A percentile compares a stretch with the other conserved stretches of the same genome.
Conservation (phyloP, 2,797 vertebrate species). For the Esox masquinongy region DNA sequence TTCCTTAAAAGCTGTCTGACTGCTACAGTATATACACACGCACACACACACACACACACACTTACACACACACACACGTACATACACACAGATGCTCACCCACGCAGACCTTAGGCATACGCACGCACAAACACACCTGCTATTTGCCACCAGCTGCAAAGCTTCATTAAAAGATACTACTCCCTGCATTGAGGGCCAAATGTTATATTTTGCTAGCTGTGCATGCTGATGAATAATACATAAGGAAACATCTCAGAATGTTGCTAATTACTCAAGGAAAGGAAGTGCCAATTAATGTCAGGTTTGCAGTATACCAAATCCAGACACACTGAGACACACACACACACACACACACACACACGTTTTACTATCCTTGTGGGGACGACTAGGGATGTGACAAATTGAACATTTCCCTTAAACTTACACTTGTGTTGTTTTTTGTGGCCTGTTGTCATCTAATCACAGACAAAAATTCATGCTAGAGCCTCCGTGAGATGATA, state of each 20-base stretch:
- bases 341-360: neutral
- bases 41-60: constrained; percentile 15
- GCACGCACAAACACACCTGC: constrained; percentile 28
- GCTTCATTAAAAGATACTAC: constrained; percentile 45
- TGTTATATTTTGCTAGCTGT: constrained; percentile 37
- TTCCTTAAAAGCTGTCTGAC: constrained; percentile 46
- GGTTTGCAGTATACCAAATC: neutral
- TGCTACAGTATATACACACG: constrained; percentile 23
- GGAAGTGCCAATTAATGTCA: neutral
- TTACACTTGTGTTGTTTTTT: too few species aligned
- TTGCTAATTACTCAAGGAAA: constrained; percentile 31
- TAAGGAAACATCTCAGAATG: constrained; percentile 25
- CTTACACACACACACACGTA: constrained; percentile 11
- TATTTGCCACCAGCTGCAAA: constrained; percentile 43
- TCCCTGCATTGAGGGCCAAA: constrained; percentile 35
- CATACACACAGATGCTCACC: constrained; percentile 28
- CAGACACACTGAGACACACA: neutral
- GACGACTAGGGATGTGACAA: too few species aligned
- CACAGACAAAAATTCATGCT: too few species aligned
- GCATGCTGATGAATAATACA: constrained; percentile 31
- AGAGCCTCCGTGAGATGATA: too few species aligned
- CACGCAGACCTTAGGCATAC: constrained; percentile 16
- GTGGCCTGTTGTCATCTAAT: too few species aligned
- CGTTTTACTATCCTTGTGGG: too few species aligned
- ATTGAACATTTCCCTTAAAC: too few species aligned